Percentiles rank a stretch among this genome's conserved stretches.
Evolutionary conservation across 2,113 vertebrate species (phyloP).

Genomic region (Cephalopterus ornatus): DNA sequence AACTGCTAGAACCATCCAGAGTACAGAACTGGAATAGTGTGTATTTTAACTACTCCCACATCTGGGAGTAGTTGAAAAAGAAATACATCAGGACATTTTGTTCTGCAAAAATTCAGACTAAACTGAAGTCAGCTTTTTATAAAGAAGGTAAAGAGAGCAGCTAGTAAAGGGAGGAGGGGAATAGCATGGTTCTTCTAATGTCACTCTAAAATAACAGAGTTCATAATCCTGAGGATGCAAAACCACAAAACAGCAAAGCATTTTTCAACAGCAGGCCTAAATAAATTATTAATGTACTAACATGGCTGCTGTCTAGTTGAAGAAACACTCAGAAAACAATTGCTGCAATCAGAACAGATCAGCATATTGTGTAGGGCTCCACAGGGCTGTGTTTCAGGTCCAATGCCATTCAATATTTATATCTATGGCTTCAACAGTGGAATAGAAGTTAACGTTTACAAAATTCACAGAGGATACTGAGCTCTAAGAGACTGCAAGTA

Average conservation of each 20-base stretch:
- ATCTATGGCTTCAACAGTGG: not conserved
- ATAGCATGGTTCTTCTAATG: not conserved
- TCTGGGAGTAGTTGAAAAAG: conserved; percentile 6
- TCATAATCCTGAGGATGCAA: not conserved
- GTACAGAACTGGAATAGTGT: not conserved
- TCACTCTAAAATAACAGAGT: not conserved
- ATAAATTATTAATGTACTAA: conserved; percentile 7
- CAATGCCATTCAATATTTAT: not conserved
- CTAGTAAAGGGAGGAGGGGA: not conserved
- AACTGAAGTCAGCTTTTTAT: not conserved
- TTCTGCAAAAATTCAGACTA: conserved; percentile 14
- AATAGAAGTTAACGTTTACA: not conserved
- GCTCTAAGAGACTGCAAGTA: not conserved
- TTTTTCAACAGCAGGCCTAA: conserved; percentile 21
- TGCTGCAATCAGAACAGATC: not conserved
- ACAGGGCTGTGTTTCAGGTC: not conserved
- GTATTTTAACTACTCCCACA: conserved; percentile 14
- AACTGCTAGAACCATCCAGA: not conserved
- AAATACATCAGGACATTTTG: not conserved
- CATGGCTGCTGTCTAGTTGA: not conserved
- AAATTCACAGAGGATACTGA: not conserved
- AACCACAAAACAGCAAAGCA: conserved; percentile 19
- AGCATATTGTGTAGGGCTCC: not conserved
- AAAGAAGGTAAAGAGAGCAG: not conserved
- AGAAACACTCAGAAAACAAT: conserved; percentile 7